Base-by-base conservation (phyloP, 2,797 vertebrate genomes). In the Arrhamphus sclerolepis region DNA sequence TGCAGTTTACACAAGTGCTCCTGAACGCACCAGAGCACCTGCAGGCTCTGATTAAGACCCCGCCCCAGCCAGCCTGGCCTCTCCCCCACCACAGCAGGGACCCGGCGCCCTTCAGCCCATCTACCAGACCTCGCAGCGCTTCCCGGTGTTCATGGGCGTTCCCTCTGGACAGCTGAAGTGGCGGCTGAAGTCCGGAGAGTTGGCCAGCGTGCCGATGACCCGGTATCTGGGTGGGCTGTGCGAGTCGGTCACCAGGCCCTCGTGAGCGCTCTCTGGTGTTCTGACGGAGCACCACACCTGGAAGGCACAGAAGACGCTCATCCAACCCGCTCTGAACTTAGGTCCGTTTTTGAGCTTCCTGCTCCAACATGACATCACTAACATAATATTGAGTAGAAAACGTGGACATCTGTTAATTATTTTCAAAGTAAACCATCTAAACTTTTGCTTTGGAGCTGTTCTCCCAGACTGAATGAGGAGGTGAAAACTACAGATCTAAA, bases 251-350 rank as follows among this genome's bases (percentile, higher is more conserved):
- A 99, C 92, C 85, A 99, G 89, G 52, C 97, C 96, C 89, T 99
- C 97, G 0, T 99, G 97, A 62, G 96, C 95, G 46, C 97, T 98
- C 91, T 99, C 97, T 0, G 96, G 95, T 0, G 97, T 99, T 31
- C 95, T 89, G 47, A 99, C 96, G 0, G 97, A 98, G 71, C 97
- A 98, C 97, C 97, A 99, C 69, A 98, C 96, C 97, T 99, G 57
- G 1, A 62, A 34, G 31, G 13, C 9, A 44, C 10, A 56, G 2
- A 56, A 9, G 31, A 10, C 9, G 8, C 2, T 34, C 31, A 34
- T 26, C 6, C 24, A 26, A 26, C 24, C 24, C 6, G 24, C 6
- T 26, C 24, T 3, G 6, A 26, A 2, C 6, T 3, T 3, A 26
- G 24, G 24, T 26, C 24, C 6, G 24, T 26, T 2, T 26, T 26